These are phyloP conservation scores for Periparus ater DNA, from an alignment of 2,797 vertebrate genomes.

Conservation along the genomic window DNA sequence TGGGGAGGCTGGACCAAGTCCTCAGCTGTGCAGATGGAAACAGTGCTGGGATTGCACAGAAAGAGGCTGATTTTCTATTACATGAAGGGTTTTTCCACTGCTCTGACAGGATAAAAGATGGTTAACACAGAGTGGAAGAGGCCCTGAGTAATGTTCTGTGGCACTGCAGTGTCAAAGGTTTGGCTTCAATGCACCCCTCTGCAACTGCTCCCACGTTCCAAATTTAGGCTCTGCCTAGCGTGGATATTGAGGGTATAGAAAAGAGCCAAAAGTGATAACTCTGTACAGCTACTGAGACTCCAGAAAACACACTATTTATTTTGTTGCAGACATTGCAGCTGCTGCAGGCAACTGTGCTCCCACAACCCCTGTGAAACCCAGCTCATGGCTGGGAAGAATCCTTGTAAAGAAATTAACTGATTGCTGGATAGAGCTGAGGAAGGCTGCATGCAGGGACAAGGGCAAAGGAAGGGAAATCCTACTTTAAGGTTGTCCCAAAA, in stretches of 20 bases:
- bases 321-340: not conserved
- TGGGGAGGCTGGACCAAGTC: not conserved
- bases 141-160: not conserved
- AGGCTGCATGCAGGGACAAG: not conserved
- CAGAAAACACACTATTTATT: not conserved
- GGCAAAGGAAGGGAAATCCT: not conserved
- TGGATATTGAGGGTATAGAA: rapidly evolving
- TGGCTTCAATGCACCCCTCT: not conserved
- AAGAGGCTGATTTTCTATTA: not conserved
- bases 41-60: not conserved
- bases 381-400: not conserved
- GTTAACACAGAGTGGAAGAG: not conserved
- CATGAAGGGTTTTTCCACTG: not conserved
- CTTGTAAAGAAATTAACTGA: not conserved
- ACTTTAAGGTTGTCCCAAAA: not conserved
- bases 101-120: not conserved
- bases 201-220: not conserved
- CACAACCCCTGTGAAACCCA: not conserved
- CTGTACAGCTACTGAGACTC: not conserved
- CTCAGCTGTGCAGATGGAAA: not conserved
- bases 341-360: not conserved
- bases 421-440: not conserved
- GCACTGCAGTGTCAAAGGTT: not conserved
- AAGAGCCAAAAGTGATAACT: not conserved
- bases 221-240: not conserved